Base-by-base conservation (phyloP, 2,113 vertebrate genomes). In the Tautogolabrus adspersus region DNA sequence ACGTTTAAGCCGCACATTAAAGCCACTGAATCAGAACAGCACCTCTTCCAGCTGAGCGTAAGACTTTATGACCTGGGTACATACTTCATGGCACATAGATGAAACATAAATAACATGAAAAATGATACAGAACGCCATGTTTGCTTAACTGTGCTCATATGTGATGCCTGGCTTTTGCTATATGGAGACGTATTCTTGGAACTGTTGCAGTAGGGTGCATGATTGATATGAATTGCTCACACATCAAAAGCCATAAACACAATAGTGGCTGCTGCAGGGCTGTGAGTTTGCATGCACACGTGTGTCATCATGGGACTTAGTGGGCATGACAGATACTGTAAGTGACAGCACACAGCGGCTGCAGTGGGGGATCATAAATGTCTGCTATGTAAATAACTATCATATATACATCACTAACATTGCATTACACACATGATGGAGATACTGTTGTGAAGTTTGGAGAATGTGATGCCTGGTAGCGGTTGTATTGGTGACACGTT, bases 321-420 rank as follows among this genome's bases (percentile, higher is more conserved):
- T 8, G 40, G 54, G 52, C 49, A 23, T 67, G 81, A 81, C 60
- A 70, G 74, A 82, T 55, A 79, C 46, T 42, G 47, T 19, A 62
- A 63, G 51, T 26, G 55, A 76, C 23, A 77, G 62, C 40, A 18
- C 30, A 26, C 70, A 61, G 69, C 49, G 75, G 66, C 84, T 78
- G 67, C 68, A 44, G 59, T 0, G 0, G 72, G 30, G 56, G 81
- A 81, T 87, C 82, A 78, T 37, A 60, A 63, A 66, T 57, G 82
- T 71, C 82, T 82, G 82, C 78, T 79, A 81, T 90, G 55, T 72
- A 81, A 79, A 84, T 58, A 87, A 65, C 66, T 46, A 52, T 63
- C 66, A 68, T 66, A 64, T 19, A 63, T 19, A 54, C 15, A 67
- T 15, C 1, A 19, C 60, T 75, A 54, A 54, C 57, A n/a, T 55